Percentiles rank a stretch among this genome's conserved stretches.
These are phyloP conservation scores for Anthophora plumipes DNA, from an alignment of 2,888 invertebrate genomes.

Conservation along the genomic window DNA sequence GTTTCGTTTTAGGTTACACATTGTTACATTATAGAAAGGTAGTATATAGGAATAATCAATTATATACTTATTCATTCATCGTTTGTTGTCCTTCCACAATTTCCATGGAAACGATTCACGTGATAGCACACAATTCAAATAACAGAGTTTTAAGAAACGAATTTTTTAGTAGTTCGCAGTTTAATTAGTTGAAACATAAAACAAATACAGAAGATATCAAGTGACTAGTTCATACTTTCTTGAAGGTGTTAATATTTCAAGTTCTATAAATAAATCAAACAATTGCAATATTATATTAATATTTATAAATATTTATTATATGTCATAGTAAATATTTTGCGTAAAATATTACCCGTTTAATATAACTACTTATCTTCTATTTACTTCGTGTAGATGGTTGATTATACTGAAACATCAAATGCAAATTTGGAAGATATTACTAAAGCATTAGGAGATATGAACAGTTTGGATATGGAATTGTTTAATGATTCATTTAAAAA, in stretches of 20 bases:
- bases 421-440: conserved; percentile 68
- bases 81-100: neutral
- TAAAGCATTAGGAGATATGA: conserved; percentile 72
- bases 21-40: too few species aligned
- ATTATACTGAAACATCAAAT: conserved; percentile 58
- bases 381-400: conserved; percentile 59
- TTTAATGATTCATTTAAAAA: conserved; percentile 68
- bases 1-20: neutral
- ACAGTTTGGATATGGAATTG: conserved; percentile 76
- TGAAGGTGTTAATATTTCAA: neutral
- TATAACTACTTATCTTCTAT: conserved; percentile 3
- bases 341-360: too few species aligned
- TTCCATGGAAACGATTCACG: conserved; percentile 32
- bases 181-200: neutral
- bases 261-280: neutral
- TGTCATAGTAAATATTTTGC: too few species aligned
- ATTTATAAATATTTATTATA: too few species aligned
- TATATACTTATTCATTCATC: neutral
- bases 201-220: neutral
- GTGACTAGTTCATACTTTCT: neutral
- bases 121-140: conserved; percentile 9
- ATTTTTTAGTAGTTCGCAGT: neutral
- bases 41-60: too few species aligned
- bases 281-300: too few species aligned
- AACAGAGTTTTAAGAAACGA: neutral